Evolutionary conservation across 2,797 vertebrate genomes (phyloP), one percentile per base, ranked within the genome.

Genomic region (Mormyrus hasselquistii): DNA sequence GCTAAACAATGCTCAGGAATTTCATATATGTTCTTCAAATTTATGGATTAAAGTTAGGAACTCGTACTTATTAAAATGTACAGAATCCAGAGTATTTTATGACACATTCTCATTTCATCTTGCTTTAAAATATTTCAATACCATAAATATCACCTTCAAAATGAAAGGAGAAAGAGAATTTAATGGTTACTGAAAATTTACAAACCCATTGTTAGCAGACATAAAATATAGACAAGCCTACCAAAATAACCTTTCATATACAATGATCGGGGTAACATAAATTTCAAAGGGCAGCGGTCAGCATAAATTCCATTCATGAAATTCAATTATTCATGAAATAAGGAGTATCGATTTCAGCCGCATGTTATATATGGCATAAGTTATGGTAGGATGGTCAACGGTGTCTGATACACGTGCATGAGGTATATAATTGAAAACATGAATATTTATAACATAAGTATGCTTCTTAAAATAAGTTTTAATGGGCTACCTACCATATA

Each of bases 81-180:
- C 82, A 9, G 44, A 22, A 83, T 83, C 8, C n/a, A 14, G 47
- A 52, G 44, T 49, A 49, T 49, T 52, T 49, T 49, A 52, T n/a
- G 22, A 10, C 49, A 5, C 19, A 49, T 84, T 38, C 52, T 34
- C n/a, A 86, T 86, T 86, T 86, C 52, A 41, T 53, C 52, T 85
- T 86, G 29, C 16, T 53, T 86, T 57, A 86, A 86, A 86, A 86
- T 93, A 94, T 95, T 94, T 93, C 10, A 91, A 91, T 89, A 69
- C 93, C 93, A 89, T 96, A 95, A 96, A 96, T 95, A 93, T 89
- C 88, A 69, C 2, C 82, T 83, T 91, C 52, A 89, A 95, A 95
- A 95, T 93, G 93, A 95, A 92, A 92, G 91, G 90, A 92, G 91
- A 93, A 91, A 89, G 22, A 91, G 88, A 90, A 50, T 90, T 90